These are phyloP conservation scores for Camponotus pennsylvanicus DNA, from an alignment of 1,140 invertebrate species.

Conservation along the genomic window DNA sequence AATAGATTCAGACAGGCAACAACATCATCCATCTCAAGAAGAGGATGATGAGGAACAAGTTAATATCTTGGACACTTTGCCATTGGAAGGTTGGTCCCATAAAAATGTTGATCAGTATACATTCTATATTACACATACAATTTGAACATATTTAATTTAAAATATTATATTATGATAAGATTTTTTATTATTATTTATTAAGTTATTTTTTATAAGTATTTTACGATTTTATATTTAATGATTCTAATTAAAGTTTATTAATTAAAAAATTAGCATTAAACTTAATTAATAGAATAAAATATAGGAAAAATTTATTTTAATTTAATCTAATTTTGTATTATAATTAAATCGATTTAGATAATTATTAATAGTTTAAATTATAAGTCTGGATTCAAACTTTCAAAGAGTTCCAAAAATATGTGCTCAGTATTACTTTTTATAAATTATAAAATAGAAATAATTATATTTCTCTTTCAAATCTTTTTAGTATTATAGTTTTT, in stretches of 20 bases:
- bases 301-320: background rate
- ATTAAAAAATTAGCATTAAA: background rate
- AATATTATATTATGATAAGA: background rate
- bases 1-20: conserved; percentile 79
- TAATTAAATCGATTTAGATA: background rate
- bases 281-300: background rate
- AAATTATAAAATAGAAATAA: conserved; percentile 10
- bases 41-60: conserved; percentile 81
- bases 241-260: background rate
- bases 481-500: background rate
- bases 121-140: too few relatives aligned
- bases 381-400: background rate
- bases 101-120: background rate
- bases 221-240: background rate
- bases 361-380: background rate
- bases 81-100: conserved; percentile 81
- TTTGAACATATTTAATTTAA: background rate
- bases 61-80: conserved; percentile 84
- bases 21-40: conserved; percentile 73
- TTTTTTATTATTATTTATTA: background rate
- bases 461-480: background rate
- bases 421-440: background rate
- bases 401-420: background rate
- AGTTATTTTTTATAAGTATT: conserved; percentile 16
- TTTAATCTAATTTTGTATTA: background rate